Evolutionary conservation across 2,113 vertebrate genomes (phyloP).

Genomic region (Callipepla californica): DNA sequence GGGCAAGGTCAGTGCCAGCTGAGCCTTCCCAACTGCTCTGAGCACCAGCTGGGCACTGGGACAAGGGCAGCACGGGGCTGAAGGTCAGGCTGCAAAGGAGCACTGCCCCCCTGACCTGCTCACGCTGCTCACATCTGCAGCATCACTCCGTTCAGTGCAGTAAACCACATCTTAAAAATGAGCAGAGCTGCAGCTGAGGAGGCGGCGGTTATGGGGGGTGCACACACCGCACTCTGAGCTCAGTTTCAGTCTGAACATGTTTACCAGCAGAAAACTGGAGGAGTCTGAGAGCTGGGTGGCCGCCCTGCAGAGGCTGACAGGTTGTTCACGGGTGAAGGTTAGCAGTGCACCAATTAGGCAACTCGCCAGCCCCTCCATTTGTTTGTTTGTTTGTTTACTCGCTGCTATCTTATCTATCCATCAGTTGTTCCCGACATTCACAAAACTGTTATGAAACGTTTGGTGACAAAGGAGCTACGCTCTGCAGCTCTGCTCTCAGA

Average conservation of each 20-base stretch:
- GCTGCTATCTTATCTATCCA: not conserved
- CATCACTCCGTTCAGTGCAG: not conserved
- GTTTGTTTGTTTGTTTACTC: not conserved
- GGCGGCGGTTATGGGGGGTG: not conserved
- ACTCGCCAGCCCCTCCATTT: not conserved
- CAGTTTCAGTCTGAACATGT: not conserved
- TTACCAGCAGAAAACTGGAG: not conserved
- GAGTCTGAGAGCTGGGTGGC: rapidly evolving
- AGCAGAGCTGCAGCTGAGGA: not conserved
- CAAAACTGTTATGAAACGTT: not conserved
- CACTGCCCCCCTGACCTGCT: not conserved
- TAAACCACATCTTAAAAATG: rapidly evolving
- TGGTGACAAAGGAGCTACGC: not conserved
- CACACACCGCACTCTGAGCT: not conserved
- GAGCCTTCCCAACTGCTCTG: not conserved
- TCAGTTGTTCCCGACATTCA: not conserved
- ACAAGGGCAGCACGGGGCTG: not conserved
- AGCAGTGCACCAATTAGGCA: not conserved
- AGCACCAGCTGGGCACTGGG: not conserved
- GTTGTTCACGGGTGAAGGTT: not conserved
- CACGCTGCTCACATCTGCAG: not conserved
- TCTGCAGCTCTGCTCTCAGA: not conserved
- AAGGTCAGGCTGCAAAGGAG: not conserved
- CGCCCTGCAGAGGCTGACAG: not conserved
- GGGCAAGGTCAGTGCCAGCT: not conserved